Conservation (phyloP, 2,888 invertebrate species). For the Elysia crispata region DNA sequence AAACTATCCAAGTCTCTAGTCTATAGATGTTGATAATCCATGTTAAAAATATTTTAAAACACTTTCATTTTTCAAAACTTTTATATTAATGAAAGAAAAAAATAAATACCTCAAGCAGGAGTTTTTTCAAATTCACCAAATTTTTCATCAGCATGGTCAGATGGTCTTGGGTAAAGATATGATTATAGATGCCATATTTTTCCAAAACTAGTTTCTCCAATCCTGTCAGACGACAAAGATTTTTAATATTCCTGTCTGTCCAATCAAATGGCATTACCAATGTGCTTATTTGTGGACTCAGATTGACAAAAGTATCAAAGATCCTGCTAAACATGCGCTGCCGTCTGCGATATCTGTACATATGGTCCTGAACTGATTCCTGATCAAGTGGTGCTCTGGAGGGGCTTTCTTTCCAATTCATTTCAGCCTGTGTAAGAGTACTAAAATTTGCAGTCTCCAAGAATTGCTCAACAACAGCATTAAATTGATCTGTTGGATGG, state of each 20-base stretch:
- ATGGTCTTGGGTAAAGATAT: conserved; percentile 41
- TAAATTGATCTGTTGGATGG: conserved; percentile 69
- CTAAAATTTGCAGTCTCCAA: conserved; percentile 58
- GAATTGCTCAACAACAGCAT: conserved; percentile 63
- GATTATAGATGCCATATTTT: conserved; percentile 56
- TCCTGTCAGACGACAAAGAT: conserved; percentile 66
- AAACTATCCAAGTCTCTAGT: too few species aligned
- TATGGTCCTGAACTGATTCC: conserved; percentile 62
- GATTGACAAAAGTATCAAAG: conserved; percentile 71
- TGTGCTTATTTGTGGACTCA: conserved; percentile 67
- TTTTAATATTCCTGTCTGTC: conserved; percentile 70
- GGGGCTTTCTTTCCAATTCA: conserved; percentile 76
- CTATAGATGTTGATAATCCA: too few species aligned
- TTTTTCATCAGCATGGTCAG: conserved; percentile 32
- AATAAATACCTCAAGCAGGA: conserved; percentile 43
- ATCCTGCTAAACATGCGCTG: conserved; percentile 71
- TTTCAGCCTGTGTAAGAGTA: conserved; percentile 65
- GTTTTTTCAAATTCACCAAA: conserved; percentile 35
- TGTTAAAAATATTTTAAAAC: too few species aligned
- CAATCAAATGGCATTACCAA: conserved; percentile 76
- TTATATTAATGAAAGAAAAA: too few species aligned
- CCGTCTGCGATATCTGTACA: conserved; percentile 68
- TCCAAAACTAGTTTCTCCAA: conserved; percentile 71
- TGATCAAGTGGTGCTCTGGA: conserved; percentile 66
- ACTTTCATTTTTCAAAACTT: too few species aligned